Conservation (phyloP, 2,797 vertebrate species). For the Smutsia gigantea region DNA sequence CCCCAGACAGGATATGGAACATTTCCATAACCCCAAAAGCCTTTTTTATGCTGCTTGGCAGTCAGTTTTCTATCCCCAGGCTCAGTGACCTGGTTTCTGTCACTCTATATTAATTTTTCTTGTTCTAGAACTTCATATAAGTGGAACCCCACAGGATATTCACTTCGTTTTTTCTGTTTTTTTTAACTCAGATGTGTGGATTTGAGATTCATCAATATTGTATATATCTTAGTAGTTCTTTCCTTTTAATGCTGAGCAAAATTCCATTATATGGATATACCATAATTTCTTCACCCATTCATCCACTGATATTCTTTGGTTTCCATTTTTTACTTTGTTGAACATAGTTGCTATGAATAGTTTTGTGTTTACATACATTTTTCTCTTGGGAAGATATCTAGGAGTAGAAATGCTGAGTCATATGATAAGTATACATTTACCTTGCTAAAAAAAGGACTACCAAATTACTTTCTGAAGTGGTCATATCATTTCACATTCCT, state of each 20-base stretch:
- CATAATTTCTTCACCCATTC: neutral
- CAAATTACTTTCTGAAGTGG: neutral
- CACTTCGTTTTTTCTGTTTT: neutral
- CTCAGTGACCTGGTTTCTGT: neutral
- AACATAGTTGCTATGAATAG: neutral
- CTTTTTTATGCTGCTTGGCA: neutral
- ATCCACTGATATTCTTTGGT: neutral
- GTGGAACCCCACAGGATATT: neutral
- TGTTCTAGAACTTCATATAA: neutral
- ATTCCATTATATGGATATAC: neutral
- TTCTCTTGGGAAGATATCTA: neutral
- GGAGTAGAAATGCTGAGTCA: neutral
- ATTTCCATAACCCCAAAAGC: neutral
- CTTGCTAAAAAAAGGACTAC: slow-evolving; percentile 12
- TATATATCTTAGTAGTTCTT: neutral
- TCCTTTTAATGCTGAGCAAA: neutral
- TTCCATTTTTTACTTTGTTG: neutral
- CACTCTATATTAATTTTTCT: neutral
- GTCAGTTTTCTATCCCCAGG: neutral
- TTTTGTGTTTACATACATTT: neutral
- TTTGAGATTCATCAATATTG: neutral
- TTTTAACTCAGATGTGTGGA: neutral
- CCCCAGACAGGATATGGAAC: neutral
- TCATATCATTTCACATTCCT: neutral
- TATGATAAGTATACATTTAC: neutral